Evolutionary conservation across 2,797 vertebrate species (phyloP).

Genomic region (Thaleichthys pacificus): DNA sequence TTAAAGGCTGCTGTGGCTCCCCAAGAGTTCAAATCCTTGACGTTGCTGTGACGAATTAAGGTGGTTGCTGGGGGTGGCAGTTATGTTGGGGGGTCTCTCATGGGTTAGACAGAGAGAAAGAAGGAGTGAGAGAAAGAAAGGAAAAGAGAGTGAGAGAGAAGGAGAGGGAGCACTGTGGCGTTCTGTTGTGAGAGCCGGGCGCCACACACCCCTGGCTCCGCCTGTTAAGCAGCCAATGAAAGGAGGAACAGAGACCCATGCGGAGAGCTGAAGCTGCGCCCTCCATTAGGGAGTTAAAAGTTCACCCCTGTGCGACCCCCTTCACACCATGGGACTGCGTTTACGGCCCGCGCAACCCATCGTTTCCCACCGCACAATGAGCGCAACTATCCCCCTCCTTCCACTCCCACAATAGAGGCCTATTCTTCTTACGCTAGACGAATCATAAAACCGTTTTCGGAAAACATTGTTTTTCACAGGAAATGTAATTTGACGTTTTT

Average conservation of each 20-base stretch:
- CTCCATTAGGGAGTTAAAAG: constrained; percentile 28
- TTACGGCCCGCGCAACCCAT: constrained; percentile 49
- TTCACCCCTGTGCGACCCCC: constrained; percentile 40
- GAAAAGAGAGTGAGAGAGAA: constrained; percentile 61
- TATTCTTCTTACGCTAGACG: constrained; percentile 28
- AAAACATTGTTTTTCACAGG: background rate
- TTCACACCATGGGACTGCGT: constrained; percentile 51
- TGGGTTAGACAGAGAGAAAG: constrained; percentile 13
- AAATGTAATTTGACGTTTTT: background rate
- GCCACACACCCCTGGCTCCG: constrained; percentile 9
- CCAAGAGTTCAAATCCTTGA: constrained; percentile 12
- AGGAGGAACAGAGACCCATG: constrained; percentile 26
- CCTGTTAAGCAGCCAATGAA: constrained; percentile 30
- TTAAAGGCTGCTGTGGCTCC: background rate
- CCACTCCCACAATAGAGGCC: constrained; percentile 23
- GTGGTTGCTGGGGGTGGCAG: background rate
- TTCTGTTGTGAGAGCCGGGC: background rate
- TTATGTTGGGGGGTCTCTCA: background rate
- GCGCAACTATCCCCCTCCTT: background rate
- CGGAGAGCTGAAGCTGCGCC: constrained; percentile 17
- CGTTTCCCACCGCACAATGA: constrained; percentile 31
- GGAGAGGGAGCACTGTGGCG: constrained; percentile 67
- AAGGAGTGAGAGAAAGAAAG: constrained; percentile 53
- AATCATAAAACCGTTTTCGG: constrained; percentile 13
- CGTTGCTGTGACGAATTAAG: constrained; percentile 1